Base-by-base conservation (phyloP, 2,113 vertebrate species). In the Beaufortia kweichowensis region DNA sequence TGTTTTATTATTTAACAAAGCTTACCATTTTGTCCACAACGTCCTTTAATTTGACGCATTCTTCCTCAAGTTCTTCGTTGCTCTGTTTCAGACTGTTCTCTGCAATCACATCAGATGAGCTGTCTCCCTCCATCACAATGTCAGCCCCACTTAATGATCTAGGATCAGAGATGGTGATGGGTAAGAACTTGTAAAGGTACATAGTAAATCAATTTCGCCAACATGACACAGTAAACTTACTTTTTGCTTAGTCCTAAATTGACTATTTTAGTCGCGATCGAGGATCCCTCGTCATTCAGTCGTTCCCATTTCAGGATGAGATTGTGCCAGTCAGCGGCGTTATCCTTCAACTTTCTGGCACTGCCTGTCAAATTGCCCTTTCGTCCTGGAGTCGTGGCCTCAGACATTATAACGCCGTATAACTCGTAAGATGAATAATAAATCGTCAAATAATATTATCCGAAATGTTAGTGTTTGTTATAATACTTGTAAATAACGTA, bases 291-390 rank as follows among this genome's bases (percentile, higher is more conserved):
- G 1, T 95, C 89, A 6, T 90, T 98, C 50, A 95, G 89, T 6
- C 79, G 86, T 29, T 98, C 94, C 97, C 97, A 99, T 79, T 92
- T 93, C 81, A 94, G 84, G 71, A 96, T 93, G 81, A 97, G 90
- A 85, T 99, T 99, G 81, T 98, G 96, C 96, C 95, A 98, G 65
- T 98, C 95, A 0, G 96, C 97, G 0, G 93, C 95, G 26, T 95
- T 95, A 87, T 99, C 96, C 88, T 94, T 97, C 76, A 97, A 85
- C 88, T 96, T 99, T 70, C 96, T 92, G 4, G 90, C 93, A 73
- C 93, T 98, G 88, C 94, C 93, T 29, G 94, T 91, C 41, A 95
- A 84, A 6, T 90, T 90, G 17, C 91, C 87, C 81, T 94, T 94
- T 84, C 91, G 94, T 53, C 85, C 87, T 17, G 91, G 88, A 9